Base-by-base conservation (phyloP, 2,888 invertebrate genomes). In the Ypsolopha scabrella region DNA sequence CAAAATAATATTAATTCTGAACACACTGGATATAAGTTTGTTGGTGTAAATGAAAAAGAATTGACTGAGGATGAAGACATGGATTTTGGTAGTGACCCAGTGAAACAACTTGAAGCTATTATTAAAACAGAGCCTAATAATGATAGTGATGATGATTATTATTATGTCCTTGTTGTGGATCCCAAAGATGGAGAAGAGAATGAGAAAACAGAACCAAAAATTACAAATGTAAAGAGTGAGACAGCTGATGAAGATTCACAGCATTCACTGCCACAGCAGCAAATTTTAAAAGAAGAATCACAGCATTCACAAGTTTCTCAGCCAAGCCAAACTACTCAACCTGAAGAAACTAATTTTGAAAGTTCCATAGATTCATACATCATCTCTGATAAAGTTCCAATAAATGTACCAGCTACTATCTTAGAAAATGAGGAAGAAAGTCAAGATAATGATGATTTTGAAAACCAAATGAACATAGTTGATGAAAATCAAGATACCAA, bases 111-210 rank as follows among this genome's bases (percentile, higher is more conserved):
- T 7, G 73, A 82, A 55, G 65, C 73, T 48, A 72, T 81, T 6
- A 81, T 86, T 7, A 86, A 85, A 60, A 58, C 65, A 44, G 86
- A 86, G 60, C 81, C 81, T 1, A 65, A 58, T 1, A 65, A 58
- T 37, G 86, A 86, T 46, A 77, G 73, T 60, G 86, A 86, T 58
- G 87, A 87, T 67, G 86, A 87, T 58, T 80, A 62, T 49, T 87
- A 85, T 53, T 86, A 86, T 60, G 85, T 87, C 3, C 68, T 87
- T 24, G 85, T 87, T 54, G 79, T 86, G 61, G 77, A 82, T 50
- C 69, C 71, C 6, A 70, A 75, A 54, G 70, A 76, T 38, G 64
- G 69, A 52, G 55, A 65, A 39, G 58, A 60, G 51, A 57, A 62
- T 52, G 43, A 57, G 44, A 54, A 59, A 44, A 54, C 51, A 38